Percentiles rank a stretch among this genome's conserved stretches.
These are phyloP conservation scores for Cydia amplana DNA, from an alignment of 1,140 invertebrate genomes.

Conservation along the genomic window DNA sequence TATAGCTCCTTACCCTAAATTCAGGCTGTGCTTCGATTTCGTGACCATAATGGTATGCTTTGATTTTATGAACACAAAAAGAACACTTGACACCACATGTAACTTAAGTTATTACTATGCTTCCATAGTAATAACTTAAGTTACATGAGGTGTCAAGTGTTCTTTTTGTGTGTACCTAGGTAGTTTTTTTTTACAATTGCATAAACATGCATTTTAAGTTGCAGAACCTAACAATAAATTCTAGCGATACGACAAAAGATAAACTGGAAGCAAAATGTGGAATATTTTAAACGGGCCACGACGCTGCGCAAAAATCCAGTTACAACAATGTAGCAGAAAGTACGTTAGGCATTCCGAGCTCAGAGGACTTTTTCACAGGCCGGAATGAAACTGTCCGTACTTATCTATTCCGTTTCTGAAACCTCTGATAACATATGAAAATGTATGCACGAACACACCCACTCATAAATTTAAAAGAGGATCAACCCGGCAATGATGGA, in stretches of 20 bases:
- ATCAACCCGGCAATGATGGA: conserved; percentile 26
- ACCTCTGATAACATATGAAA: conserved; percentile 28
- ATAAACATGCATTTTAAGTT: conserved; percentile 9
- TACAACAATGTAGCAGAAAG: conserved; percentile 12
- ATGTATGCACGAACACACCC: conserved; percentile 23
- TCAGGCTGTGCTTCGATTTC: too few relatives aligned
- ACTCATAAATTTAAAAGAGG: conserved; percentile 28
- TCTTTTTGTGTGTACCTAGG: too few relatives aligned
- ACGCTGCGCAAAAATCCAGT: conserved; percentile 3
- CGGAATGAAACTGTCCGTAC: conserved; percentile 1
- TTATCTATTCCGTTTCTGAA: conserved; percentile 30
- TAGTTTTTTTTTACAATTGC: not conserved
- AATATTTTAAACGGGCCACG: conserved; percentile 21
- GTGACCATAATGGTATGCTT: too few relatives aligned
- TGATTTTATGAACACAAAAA: too few relatives aligned
- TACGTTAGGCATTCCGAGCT: not conserved
- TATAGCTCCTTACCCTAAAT: too few relatives aligned
- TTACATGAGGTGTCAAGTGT: too few relatives aligned
- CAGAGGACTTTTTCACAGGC: not conserved
- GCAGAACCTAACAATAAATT: conserved; percentile 27
- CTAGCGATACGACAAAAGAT: conserved; percentile 27
- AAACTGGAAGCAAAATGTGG: conserved; percentile 22
- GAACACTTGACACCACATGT: too few relatives aligned
- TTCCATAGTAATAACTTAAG: too few relatives aligned
- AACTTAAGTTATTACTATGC: too few relatives aligned